phyloP scores from a whole-genome alignment of 2,113 vertebrate genomes.

The Burhinus bistriatus region DNA sequence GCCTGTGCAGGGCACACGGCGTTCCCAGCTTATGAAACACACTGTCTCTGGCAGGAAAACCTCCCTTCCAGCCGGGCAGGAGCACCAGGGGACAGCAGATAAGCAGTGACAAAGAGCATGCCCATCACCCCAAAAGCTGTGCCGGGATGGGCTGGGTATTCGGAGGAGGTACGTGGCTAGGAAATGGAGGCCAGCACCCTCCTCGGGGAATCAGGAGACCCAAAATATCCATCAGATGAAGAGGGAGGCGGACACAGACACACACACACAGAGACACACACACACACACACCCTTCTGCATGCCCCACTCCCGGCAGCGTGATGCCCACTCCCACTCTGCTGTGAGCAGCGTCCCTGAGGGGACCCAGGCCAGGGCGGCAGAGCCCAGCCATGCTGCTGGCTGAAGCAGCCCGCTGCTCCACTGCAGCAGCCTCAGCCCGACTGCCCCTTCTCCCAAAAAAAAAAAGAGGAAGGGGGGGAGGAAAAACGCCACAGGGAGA shows the following conservation, averaged over 20 bases:
- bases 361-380: not conserved
- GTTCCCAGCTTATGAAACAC: constrained; percentile 41
- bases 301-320: fast-evolving
- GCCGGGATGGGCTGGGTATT: not conserved
- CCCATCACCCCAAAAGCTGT: not conserved
- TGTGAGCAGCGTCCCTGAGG: not conserved
- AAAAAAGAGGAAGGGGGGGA: not conserved
- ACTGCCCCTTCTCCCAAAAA: not conserved
- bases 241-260: not conserved
- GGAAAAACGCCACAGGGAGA: not conserved
- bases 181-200: constrained; percentile 13
- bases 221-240: not conserved
- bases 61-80: not conserved
- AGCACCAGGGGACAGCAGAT: not conserved
- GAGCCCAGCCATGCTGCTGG: not conserved
- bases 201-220: not conserved
- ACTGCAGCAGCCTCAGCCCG: not conserved
- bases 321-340: not conserved
- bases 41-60: not conserved
- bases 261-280: no score
- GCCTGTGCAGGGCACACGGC: not conserved
- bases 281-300: no score
- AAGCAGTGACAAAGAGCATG: not conserved
- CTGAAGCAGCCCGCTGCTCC: no score
- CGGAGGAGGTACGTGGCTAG: not conserved